Base-by-base conservation (phyloP, 2,797 vertebrate genomes). In the Amphiprion clarkii region DNA sequence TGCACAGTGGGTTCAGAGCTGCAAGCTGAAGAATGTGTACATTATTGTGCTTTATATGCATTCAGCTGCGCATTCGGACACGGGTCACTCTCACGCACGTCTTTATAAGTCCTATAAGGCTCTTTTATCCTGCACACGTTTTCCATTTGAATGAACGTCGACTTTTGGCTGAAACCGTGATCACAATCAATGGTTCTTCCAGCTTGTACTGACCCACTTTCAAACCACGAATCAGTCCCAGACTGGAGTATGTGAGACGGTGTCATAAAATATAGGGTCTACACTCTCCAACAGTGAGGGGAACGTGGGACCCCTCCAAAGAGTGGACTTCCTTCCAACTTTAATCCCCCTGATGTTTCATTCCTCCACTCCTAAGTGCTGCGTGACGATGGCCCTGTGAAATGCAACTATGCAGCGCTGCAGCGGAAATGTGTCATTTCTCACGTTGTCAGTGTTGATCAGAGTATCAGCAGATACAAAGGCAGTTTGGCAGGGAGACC, bases 401-500 rank as follows among this genome's bases (percentile, higher is more conserved):
- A 89, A 90, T 61, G 78, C 80, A 69, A 14, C 69, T 66, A 62
- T 62, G 78, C 71, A 19, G 79, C 74, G 79, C 60, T 62, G 78
- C 71, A 19, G 79, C 74, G 79, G 88, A 92, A 93, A 89, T 78
- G 82, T 91, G 85, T 87, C 76, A 89, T 88, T 90, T 90, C 86
- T 94, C 89, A 92, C 82, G 39, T 86, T 86, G 92, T 91, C 86
- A 82, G 88, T 61, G 85, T 82, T 87, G 87, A 92, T 87, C 79
- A 63, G 71, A 85, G 79, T 61, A 85, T 89, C 87, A 70, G 78
- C 69, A 78, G 83, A 87, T 74, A 62, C 78, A 64, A 49, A 79
- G 85, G 85, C 80, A 54, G 57, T 83, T 86, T 89, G 87, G 82
- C 81, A 82, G 69, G 54, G 74, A 73, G 78, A 83, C 51, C 56